Evolutionary conservation across 2,797 vertebrate species (phyloP).

Genomic region (Cryptoprocta ferox): DNA sequence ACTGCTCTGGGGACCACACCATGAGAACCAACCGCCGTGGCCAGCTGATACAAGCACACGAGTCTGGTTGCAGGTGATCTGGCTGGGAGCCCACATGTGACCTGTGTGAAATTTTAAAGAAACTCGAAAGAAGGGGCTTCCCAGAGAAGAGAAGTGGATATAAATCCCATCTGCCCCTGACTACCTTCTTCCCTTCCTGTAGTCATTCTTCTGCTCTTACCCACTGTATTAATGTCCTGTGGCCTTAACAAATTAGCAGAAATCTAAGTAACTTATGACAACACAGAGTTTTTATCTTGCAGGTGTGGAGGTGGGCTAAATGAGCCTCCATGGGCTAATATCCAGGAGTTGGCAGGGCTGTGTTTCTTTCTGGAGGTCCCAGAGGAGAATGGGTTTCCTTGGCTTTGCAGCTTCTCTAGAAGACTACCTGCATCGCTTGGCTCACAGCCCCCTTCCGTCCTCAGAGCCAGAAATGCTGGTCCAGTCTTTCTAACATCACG

Average conservation of each 20-base stretch:
- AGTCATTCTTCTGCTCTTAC: neutral
- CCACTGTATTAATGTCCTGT: neutral
- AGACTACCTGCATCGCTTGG: neutral
- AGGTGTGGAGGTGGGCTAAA: fast-evolving
- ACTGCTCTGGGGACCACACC: neutral
- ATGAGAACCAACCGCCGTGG: neutral
- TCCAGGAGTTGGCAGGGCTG: no score
- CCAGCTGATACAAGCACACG: fast-evolving
- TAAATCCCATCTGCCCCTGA: no score
- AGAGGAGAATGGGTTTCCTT: no score
- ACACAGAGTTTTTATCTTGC: no score
- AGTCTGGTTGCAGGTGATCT: fast-evolving
- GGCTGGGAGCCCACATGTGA: fast-evolving
- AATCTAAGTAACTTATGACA: neutral
- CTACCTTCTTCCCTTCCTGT: neutral
- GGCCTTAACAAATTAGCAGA: neutral
- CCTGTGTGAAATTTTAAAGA: fast-evolving
- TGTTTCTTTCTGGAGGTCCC: neutral
- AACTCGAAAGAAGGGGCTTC: neutral
- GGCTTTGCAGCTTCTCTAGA: neutral
- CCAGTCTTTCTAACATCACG: neutral
- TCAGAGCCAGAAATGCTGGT: neutral
- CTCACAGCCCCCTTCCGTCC: neutral
- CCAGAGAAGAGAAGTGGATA: neutral
- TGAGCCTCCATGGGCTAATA: neutral